A percentile compares a stretch with the other conserved stretches of the same genome.
These are phyloP conservation scores for Hemaris fuciformis DNA, from an alignment of 2,888 invertebrate species.

Conservation along the genomic window DNA sequence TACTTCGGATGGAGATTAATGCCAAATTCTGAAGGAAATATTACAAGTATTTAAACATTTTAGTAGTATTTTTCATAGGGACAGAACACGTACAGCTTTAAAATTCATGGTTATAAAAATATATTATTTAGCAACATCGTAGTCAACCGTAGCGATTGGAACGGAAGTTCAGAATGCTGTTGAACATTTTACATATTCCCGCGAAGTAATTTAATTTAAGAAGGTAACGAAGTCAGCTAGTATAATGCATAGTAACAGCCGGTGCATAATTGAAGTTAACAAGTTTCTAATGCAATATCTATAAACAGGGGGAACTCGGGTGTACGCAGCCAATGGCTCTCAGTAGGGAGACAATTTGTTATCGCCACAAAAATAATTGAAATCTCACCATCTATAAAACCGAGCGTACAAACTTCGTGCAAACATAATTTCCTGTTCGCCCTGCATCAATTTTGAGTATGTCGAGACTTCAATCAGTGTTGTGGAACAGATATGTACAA, in stretches of 20 bases:
- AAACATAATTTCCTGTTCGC: neutral
- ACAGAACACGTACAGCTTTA: no score
- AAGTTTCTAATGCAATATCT: neutral
- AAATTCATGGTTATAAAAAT: no score
- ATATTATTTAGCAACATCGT: neutral
- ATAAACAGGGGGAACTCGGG: neutral
- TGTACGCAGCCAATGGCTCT: no score
- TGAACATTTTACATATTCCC: neutral
- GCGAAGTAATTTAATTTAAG: neutral
- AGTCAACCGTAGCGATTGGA: neutral
- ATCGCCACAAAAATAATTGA: neutral
- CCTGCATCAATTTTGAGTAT: neutral
- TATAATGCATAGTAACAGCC: neutral
- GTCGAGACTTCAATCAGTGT: neutral
- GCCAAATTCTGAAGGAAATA: no score
- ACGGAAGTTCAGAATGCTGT: neutral
- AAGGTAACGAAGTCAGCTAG: neutral
- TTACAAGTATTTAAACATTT: no score
- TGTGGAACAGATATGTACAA: neutral
- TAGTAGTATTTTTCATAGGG: no score
- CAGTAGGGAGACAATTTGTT: neutral
- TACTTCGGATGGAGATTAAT: neutral
- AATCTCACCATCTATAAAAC: neutral
- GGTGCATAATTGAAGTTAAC: neutral
- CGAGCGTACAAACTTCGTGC: neutral